Evolutionary conservation across 2,797 vertebrate species (phyloP), one percentile per base, ranked within the genome.

Genomic region (Merluccius polli): DNA sequence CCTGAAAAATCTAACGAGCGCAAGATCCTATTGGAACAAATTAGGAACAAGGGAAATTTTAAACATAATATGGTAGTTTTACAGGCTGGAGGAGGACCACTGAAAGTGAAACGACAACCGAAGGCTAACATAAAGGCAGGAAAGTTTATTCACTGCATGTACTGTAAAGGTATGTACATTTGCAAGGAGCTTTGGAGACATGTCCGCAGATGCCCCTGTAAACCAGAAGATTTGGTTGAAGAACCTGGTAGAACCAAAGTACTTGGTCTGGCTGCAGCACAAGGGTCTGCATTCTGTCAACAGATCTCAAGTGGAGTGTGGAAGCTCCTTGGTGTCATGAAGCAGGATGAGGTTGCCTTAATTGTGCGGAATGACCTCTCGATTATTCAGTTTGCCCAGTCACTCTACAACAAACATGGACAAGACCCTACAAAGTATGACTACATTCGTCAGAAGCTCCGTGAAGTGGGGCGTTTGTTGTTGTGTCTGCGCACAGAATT

Each of bases 291-390:
- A n/a, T 73, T 24, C 7, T 41, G 15, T 74, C 73, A 74, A 1
- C 68, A 78, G 15, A 52, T 75, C 27, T 80, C 82, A 71, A 36
- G 48, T 68, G 73, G 78, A n/a, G 24, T 84, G 31, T 87, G 79
- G 86, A 89, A 87, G 36, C 74, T 84, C 2, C 27, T 88, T 0
- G 32, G 71, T 77, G 48, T 27, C 24, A 85, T 87, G 86, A 86
- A 84, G 52, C 82, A 84, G 5, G 85, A 87, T 80, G 82, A 86
- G 4, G 38, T 89, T 67, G 75, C 81, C 9, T 77, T 76, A 31
- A 70, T 10, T 73, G 68, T 85, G 27, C 18, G 29, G 73, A 87
- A 87, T 77, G 72, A 87, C 72, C 2, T 85, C 0, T 81, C 70
- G 15, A 65, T 84, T 48, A 72, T 81, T 77, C 76, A 83, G 63